Conservation (phyloP, 2,888 invertebrate genomes). For the Nemotelus pantherinus region DNA sequence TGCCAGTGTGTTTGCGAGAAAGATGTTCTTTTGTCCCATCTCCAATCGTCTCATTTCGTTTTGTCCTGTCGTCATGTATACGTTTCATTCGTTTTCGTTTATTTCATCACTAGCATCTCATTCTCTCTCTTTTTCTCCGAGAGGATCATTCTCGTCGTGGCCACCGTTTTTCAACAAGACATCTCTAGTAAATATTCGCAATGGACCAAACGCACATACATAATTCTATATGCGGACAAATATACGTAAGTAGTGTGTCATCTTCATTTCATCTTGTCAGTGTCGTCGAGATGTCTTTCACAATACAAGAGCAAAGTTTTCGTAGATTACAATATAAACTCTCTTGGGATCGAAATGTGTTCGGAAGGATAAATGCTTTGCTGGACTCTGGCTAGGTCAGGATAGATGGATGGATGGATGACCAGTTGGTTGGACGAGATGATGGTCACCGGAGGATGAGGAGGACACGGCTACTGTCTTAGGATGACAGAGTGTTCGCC, state of each 20-base stretch:
- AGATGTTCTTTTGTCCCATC: constrained; percentile 19
- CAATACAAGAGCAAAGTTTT: constrained; percentile 17
- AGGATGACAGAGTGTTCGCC: constrained; percentile 43
- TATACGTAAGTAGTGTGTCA: constrained; percentile 3
- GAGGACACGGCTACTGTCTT: constrained; percentile 36
- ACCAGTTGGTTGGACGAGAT: background rate
- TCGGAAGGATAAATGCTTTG: constrained; percentile 4
- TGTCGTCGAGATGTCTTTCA: constrained; percentile 29
- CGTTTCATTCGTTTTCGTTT: background rate
- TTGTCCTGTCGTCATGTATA: background rate
- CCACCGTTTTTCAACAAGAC: no score
- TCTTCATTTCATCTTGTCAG: constrained; percentile 40
- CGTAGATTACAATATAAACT: constrained; percentile 41
- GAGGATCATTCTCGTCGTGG: no score
- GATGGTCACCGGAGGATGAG: constrained; percentile 3
- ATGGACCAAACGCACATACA: background rate
- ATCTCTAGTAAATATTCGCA: no score
- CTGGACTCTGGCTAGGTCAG: background rate
- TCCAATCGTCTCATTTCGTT: background rate
- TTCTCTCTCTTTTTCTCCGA: constrained; percentile 9
- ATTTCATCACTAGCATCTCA: constrained; percentile 11
- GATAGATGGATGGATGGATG: constrained; percentile 33
- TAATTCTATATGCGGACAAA: background rate
- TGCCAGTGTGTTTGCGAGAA: background rate
- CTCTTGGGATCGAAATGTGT: constrained; percentile 33